Conservation (phyloP, 2,888 invertebrate species). For the Cheilosia pagana region DNA sequence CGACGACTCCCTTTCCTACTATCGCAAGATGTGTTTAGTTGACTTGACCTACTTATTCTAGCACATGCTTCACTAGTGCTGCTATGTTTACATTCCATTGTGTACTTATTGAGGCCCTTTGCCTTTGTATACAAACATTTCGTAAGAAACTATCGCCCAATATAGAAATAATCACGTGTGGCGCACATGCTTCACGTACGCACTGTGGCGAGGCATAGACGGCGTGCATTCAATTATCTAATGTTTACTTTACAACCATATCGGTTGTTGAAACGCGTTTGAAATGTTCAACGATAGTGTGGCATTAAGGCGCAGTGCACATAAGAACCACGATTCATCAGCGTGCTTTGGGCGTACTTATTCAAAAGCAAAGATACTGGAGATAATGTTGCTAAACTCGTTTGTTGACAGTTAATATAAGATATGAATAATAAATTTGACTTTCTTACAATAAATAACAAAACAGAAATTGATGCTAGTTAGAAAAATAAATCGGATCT, state of each 20-base stretch:
- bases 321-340: no score
- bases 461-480: no score
- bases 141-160: constrained; percentile 3
- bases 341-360: no score
- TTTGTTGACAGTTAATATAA: no score
- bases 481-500: no score
- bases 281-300: background rate
- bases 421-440: no score
- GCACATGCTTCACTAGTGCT: constrained; percentile 4
- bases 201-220: background rate
- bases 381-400: no score
- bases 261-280: constrained; percentile 3
- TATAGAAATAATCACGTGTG: constrained; percentile 3
- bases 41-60: constrained; percentile 40
- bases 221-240: background rate
- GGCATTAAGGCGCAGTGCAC: no score
- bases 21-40: background rate
- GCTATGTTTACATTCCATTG: constrained; percentile 23
- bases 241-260: constrained; percentile 5
- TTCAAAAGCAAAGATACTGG: no score
- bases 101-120: constrained; percentile 30
- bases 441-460: no score
- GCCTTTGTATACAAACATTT: constrained; percentile 20
- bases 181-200: constrained; percentile 48
- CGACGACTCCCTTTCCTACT: background rate